Evolutionary conservation across 2,797 vertebrate species (phyloP), one percentile per base, ranked within the genome.

Genomic region (Muscicapa comitata): DNA sequence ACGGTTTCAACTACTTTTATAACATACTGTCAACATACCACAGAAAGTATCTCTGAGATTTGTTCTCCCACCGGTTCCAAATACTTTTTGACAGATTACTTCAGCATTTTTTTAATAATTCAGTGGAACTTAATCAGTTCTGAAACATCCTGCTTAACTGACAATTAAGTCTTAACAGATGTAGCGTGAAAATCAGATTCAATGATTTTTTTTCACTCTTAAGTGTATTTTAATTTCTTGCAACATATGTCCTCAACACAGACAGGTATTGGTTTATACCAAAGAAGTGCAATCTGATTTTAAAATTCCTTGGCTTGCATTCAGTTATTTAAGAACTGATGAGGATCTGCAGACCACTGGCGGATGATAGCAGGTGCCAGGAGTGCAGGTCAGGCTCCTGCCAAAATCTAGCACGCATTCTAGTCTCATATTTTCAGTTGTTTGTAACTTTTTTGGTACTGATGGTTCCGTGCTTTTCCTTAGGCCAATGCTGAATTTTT

Each of bases 161-260:
- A 82, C 87, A 95, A 90, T 94, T 86, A 93, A 91, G 38, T 88
- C 81, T 89, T 83, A 91, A 77, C 84, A 94, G 68, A 86, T 93
- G 81, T 72, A 88, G 94, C 0, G 11, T 92, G 88, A 95, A 95
- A 94, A 88, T 90, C 81, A 88, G 81, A 72, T 45, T 72, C 33
- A 38, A 2, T 87, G 3, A 70, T 63, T 92, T 90, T 95, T 95
- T 95, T 95, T 88, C 86, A 82, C 81, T 93, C 61, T 71, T 85
- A 84, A 93, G 54, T 89, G 35, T 89, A 87, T 92, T 93, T 92
- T 80, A 86, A 83, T 94, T 90, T 96, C 68, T 94, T 95, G 75
- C 31, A 80, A 57, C 35, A 6, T 86, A 58, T 42, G 47, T 94
- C 78, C 68, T 65, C 70, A 86, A 54, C 57, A 35, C 29, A 75